phyloP scores from a whole-genome alignment of 2,797 vertebrate genomes.

The Botia kubotai region DNA sequence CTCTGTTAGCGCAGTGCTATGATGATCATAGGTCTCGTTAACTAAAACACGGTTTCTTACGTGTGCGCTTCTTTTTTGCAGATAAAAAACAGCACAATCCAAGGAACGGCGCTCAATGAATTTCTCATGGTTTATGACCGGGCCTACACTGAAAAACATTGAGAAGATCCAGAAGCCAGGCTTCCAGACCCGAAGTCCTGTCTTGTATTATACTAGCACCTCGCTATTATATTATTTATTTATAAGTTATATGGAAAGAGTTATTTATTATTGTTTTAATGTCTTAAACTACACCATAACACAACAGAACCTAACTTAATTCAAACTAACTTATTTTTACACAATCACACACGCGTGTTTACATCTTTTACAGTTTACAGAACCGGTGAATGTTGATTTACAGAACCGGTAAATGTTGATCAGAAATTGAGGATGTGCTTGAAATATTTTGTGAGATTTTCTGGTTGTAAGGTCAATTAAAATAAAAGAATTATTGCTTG shows the following conservation, averaged over 20 bases:
- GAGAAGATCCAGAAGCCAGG: background rate
- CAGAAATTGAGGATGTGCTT: slow-evolving; percentile 1
- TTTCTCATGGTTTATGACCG: slow-evolving; percentile 24
- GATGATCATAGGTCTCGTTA: background rate
- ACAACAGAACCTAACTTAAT: slow-evolving; percentile 8
- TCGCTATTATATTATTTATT: slow-evolving; percentile 54
- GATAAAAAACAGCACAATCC: slow-evolving; percentile 35
- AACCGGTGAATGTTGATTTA: background rate
- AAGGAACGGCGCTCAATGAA: slow-evolving; percentile 48
- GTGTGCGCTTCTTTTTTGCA: slow-evolving; percentile 15
- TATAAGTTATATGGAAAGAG: slow-evolving; percentile 48
- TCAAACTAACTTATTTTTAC: slow-evolving; percentile 47
- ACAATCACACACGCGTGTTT: slow-evolving; percentile 17
- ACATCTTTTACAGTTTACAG: slow-evolving; percentile 19
- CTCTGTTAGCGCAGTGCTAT: background rate
- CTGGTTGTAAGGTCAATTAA: background rate
- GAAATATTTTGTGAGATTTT: slow-evolving; percentile 14
- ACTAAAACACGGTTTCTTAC: background rate
- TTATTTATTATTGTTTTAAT: slow-evolving; percentile 59
- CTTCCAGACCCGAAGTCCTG: background rate
- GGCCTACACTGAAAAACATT: slow-evolving; percentile 3
- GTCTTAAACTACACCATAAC: slow-evolving; percentile 29
- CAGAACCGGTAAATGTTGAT: background rate
- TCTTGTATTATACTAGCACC: slow-evolving; percentile 11
- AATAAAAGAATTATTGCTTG: slow-evolving; percentile 29